phyloP scores from a whole-genome alignment of 1,140 invertebrate species.

The Zaprionus taronus region DNA sequence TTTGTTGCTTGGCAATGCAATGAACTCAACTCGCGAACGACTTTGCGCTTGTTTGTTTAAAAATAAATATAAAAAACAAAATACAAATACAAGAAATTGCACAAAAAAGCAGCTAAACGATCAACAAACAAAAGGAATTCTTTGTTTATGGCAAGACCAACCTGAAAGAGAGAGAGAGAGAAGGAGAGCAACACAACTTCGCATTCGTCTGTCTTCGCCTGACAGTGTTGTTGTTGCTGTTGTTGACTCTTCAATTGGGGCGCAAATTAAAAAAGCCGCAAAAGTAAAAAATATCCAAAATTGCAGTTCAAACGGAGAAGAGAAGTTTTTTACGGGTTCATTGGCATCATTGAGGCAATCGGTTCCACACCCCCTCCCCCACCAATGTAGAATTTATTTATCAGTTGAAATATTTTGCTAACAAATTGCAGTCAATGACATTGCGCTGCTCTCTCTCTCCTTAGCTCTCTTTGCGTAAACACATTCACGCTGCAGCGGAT shows the following conservation, averaged over 20 bases:
- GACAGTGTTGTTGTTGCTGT: neutral
- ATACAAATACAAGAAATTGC: conserved; percentile 27
- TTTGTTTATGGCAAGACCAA: conserved; percentile 75
- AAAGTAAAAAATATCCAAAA: conserved; percentile 14
- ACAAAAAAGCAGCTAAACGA: conserved; percentile 46
- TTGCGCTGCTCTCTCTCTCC: conserved; percentile 20
- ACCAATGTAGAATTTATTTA: conserved; percentile 76
- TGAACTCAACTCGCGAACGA: conserved; percentile 71
- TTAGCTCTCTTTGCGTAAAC: conserved; percentile 17
- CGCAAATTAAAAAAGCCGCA: conserved; percentile 61
- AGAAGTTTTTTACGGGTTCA: conserved; percentile 57
- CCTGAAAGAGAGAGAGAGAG: conserved; percentile 43
- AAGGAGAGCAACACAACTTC: conserved; percentile 2
- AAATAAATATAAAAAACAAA: conserved; percentile 74
- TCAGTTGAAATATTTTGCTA: conserved; percentile 81
- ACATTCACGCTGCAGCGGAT: conserved; percentile 56
- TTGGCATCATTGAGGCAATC: conserved; percentile 47
- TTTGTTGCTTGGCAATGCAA: conserved; percentile 53
- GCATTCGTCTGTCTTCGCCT: neutral
- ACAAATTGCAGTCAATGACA: conserved; percentile 84
- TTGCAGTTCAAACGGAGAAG: conserved; percentile 39
- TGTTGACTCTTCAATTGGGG: conserved; percentile 60
- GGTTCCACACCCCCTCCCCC: neutral
- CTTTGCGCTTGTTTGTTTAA: conserved; percentile 75
- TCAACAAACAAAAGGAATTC: conserved; percentile 77